Evolutionary conservation across 2,113 vertebrate species (phyloP).

Genomic region (Probosciger aterrimus): DNA sequence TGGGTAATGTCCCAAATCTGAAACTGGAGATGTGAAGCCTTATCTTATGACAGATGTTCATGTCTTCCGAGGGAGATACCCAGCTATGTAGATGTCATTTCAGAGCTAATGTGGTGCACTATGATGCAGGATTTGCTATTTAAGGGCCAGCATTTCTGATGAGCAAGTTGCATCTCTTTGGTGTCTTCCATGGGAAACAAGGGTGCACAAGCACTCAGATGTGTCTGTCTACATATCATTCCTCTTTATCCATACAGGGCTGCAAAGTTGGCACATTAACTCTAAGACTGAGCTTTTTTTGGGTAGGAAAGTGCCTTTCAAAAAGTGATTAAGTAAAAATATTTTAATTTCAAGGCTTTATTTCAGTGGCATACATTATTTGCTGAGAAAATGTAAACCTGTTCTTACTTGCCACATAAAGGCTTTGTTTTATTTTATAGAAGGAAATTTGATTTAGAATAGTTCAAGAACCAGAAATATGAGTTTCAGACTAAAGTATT

Average conservation of each 20-base stretch:
- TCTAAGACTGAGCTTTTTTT: neutral
- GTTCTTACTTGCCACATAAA: neutral
- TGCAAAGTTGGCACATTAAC: neutral
- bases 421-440: neutral
- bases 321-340: neutral
- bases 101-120: neutral
- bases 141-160: neutral
- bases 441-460: slow-evolving; percentile 39
- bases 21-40: neutral
- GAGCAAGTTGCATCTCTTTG: neutral
- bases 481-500: slow-evolving; percentile 62
- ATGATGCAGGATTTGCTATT: neutral
- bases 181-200: neutral
- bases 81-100: neutral
- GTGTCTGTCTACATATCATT: neutral
- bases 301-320: neutral
- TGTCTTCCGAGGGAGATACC: neutral
- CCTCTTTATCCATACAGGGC: neutral
- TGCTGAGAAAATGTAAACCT: neutral
- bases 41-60: neutral
- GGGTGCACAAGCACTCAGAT: neutral
- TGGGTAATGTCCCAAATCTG: neutral
- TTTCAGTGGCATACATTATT: neutral
- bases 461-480: slow-evolving; percentile 47
- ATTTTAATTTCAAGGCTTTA: neutral